Conservation (phyloP, 1,140 invertebrate genomes). For the Brachionus rotundiformis region DNA sequence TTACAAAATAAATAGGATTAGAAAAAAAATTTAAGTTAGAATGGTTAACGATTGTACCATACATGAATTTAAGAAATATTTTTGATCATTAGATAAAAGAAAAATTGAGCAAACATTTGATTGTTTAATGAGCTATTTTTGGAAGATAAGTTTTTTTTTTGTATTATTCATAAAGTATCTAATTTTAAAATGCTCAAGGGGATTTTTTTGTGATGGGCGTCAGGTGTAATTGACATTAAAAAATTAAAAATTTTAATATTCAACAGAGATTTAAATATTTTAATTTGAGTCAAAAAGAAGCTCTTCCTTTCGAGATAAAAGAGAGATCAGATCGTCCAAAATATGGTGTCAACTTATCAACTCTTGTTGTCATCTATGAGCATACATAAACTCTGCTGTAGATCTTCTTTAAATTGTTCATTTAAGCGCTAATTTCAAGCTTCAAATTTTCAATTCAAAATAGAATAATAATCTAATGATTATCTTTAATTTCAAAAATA, state of each 20-base stretch:
- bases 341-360: neutral
- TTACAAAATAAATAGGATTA: too few species aligned
- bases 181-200: too few species aligned
- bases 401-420: neutral
- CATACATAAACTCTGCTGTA: neutral
- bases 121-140: too few species aligned
- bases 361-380: neutral
- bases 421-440: neutral
- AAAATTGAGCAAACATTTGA: too few species aligned
- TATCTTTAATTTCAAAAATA: neutral
- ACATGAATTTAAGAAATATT: too few species aligned
- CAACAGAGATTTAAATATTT: too few species aligned
- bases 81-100: too few species aligned
- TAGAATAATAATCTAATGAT: constrained; percentile 1
- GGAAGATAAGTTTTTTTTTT: too few species aligned
- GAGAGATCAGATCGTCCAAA: neutral
- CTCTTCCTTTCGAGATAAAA: neutral
- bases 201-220: neutral
- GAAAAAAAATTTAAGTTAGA: too few species aligned
- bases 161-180: too few species aligned
- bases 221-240: neutral
- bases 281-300: neutral
- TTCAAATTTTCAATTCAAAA: neutral
- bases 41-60: too few species aligned
- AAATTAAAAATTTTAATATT: too few species aligned